Base-by-base conservation (phyloP, 1,140 invertebrate genomes). In the Scaptomyza montana region DNA sequence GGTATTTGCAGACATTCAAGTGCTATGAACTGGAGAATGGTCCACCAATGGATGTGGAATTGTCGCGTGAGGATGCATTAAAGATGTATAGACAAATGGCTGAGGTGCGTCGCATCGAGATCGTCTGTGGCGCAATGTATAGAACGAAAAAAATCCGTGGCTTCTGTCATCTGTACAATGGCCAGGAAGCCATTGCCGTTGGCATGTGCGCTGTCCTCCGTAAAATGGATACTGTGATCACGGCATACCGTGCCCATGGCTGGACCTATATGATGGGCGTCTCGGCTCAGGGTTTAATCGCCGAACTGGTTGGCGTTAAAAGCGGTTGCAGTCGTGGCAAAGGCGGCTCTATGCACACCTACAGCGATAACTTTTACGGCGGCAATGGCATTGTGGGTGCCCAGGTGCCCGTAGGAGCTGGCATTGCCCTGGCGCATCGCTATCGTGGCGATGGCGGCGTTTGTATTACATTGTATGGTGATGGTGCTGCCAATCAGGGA, bases 321-420 rank as follows among this genome's bases (percentile, higher is more conserved):
- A 92, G 93, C 49, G 96, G 97, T 79, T 91, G 96, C 21, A 95
- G 94, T 50, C 94, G 95, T 54, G 96, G 96, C 28, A 97, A 96
- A 87, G 96, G 96, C 21, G 94, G 94, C 30, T 94, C 94, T 5
- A 94, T 94, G 94, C 94, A 94, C 74, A 93, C 94, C 90, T 94
- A 94, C 76, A 66, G 78, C 19, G 92, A 93, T 16, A 94, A 95
- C 67, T 97, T 96, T 79, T 96, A 93, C 85, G 96, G 96, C 60
- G 99, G 99, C 47, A 99, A 99, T 93, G 99, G 99, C 25, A 99
- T 99, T 90, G 99, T 99, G 21, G 99, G 99, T 49, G 98, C 98
- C 53, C 99, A 99, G 94, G 96, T 97, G 5, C 98, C 98, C 0
- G 80, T 99, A 1, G 98, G 98, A 62, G 96, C 97, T 12, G 99